These are phyloP conservation scores for Orestias chungarensis DNA, from an alignment of 2,797 vertebrate species.

Conservation along the genomic window DNA sequence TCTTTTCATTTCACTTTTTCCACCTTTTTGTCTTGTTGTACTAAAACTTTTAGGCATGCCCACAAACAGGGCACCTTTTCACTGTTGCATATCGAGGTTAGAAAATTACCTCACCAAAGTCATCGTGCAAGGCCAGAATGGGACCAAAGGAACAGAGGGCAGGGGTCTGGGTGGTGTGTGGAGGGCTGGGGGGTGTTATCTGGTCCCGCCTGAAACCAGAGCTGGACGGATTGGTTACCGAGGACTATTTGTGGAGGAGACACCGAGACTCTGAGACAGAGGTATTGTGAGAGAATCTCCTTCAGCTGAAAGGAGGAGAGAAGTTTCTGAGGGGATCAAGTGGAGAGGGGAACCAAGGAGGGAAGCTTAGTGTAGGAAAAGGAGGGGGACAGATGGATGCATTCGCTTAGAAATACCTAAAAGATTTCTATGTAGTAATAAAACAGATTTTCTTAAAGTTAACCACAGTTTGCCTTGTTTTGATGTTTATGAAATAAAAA, in stretches of 20 bases:
- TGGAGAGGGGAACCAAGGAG: conserved; percentile 46
- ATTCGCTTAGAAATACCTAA: background rate
- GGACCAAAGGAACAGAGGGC: conserved; percentile 67
- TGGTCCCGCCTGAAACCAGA: conserved; percentile 82
- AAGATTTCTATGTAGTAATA: background rate
- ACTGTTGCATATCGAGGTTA: conserved; percentile 73
- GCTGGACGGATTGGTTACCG: conserved; percentile 77
- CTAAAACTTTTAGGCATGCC: conserved; percentile 8
- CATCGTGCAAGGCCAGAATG: conserved; percentile 66
- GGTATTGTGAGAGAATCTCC: conserved; percentile 80
- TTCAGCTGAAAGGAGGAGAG: conserved; percentile 67
- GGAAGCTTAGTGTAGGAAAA: conserved; percentile 38
- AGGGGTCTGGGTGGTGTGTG: conserved; percentile 61
- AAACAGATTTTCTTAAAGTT: background rate
- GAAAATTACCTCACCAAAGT: conserved; percentile 77
- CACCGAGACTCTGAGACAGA: conserved; percentile 80
- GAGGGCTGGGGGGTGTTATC: conserved; percentile 64
- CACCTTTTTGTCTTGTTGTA: conserved; percentile 9
- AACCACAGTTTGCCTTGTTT: background rate
- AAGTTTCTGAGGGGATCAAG: conserved; percentile 55
- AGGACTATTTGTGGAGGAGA: conserved; percentile 85
- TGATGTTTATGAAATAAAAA: background rate
- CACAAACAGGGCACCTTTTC: conserved; percentile 52
- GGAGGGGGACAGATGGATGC: background rate
- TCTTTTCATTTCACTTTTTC: background rate